Conservation (phyloP, 2,113 vertebrate species). For the Galemys pyrenaicus region DNA sequence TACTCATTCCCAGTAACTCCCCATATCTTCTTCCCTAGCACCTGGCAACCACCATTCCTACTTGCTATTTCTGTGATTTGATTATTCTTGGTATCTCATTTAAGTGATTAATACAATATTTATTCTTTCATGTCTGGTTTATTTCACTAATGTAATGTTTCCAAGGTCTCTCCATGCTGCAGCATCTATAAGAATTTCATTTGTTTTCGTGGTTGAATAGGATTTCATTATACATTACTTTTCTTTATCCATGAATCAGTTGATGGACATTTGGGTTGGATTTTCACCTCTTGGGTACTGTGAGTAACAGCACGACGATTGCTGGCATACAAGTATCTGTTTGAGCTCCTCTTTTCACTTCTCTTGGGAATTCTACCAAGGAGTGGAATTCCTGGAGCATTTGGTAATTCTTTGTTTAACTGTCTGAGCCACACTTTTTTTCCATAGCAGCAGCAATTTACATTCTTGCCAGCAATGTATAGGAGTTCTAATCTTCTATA, state of each 20-base stretch:
- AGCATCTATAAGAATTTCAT: not conserved
- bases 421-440: not conserved
- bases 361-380: not conserved
- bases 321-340: too few species aligned
- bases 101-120: not conserved
- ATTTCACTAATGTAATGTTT: not conserved
- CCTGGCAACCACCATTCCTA: not conserved
- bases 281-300: not conserved
- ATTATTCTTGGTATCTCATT: not conserved
- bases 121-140: not conserved
- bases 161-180: not conserved
- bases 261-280: too few species aligned
- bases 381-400: not conserved
- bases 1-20: too few species aligned
- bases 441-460: not conserved
- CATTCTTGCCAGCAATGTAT: not conserved
- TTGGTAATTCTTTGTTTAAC: not conserved
- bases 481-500: not conserved
- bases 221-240: too few species aligned
- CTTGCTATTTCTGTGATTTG: not conserved
- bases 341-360: not conserved
- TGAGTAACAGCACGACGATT: too few species aligned
- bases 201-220: not conserved
- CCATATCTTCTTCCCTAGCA: not conserved
- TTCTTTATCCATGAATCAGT: too few species aligned